phyloP scores from a whole-genome alignment of 2,888 invertebrate genomes.

The Drosophila koepferae region DNA sequence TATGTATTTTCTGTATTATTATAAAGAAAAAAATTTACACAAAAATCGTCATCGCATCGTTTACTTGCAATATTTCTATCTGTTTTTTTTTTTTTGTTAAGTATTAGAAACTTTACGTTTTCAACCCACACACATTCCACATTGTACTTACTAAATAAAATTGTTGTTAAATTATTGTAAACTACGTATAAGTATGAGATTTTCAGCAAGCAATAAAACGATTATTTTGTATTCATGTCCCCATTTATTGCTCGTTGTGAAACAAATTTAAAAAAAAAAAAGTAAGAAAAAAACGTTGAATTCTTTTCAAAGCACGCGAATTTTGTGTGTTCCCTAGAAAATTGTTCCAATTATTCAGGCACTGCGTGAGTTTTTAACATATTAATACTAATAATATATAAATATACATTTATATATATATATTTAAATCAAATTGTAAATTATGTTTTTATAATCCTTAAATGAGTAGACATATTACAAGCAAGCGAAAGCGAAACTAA shows the following conservation, averaged over 20 bases:
- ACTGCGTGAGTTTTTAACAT: slow-evolving; percentile 42
- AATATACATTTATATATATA: slow-evolving; percentile 13
- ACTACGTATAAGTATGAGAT: slow-evolving; percentile 48
- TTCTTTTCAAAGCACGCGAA: slow-evolving; percentile 27
- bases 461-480: slow-evolving; percentile 51
- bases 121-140: slow-evolving; percentile 66
- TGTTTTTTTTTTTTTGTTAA: slow-evolving; percentile 54
- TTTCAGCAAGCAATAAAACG: slow-evolving; percentile 51
- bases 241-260: slow-evolving; percentile 42
- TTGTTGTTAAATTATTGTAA: slow-evolving; percentile 64
- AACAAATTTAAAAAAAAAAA: slow-evolving; percentile 41
- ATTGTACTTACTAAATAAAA: slow-evolving; percentile 63
- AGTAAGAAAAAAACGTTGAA: slow-evolving; percentile 7
- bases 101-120: slow-evolving; percentile 62
- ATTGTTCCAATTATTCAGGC: slow-evolving; percentile 33
- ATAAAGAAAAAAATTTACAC: slow-evolving; percentile 25
- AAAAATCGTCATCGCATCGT: slow-evolving; percentile 42
- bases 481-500: slow-evolving; percentile 24
- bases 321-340: slow-evolving; percentile 35
- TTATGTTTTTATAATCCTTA: slow-evolving; percentile 58
- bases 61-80: slow-evolving; percentile 67
- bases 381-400: slow-evolving; percentile 12
- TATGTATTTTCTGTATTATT: slow-evolving; percentile 65
- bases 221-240: slow-evolving; percentile 32
- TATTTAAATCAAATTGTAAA: slow-evolving; percentile 52